Evolutionary conservation across 2,888 invertebrate genomes (phyloP).

Genomic region (Scrobipalpa atriplicella): DNA sequence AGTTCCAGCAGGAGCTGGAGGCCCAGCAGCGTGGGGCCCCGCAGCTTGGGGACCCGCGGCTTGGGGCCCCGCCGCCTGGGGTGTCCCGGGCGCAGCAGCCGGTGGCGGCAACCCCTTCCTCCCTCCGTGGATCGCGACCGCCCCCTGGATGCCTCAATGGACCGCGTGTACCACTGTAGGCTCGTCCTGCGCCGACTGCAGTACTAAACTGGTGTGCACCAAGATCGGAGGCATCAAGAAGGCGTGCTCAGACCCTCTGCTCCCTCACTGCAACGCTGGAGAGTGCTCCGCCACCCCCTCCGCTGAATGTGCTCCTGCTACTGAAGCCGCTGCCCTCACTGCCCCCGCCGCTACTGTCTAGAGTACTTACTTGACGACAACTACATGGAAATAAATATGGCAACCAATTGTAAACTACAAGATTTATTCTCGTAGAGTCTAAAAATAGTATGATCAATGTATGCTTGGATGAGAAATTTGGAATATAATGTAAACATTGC

Average conservation of each 20-base stretch:
- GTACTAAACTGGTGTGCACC: constrained; percentile 66
- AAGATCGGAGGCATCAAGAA: constrained; percentile 65
- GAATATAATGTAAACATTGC: background rate
- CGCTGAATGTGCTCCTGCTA: constrained; percentile 57
- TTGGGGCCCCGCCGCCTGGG: constrained; percentile 40
- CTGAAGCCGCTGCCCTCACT: constrained; percentile 29
- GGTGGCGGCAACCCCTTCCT: constrained; percentile 63
- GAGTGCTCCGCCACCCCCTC: constrained; percentile 73
- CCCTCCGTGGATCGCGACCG: constrained; percentile 68
- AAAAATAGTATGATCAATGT: background rate
- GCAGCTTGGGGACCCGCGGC: constrained; percentile 38
- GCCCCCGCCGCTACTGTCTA: constrained; percentile 32
- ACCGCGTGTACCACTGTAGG: constrained; percentile 62
- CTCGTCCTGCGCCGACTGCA: constrained; percentile 62
- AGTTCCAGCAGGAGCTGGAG: constrained; percentile 51
- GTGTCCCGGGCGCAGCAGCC: constrained; percentile 39
- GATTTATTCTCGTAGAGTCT: background rate
- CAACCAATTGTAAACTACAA: too few relatives aligned
- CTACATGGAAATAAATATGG: background rate
- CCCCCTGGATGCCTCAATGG: constrained; percentile 73
- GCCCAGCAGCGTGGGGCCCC: constrained; percentile 33
- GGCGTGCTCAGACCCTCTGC: constrained; percentile 65
- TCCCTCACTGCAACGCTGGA: constrained; percentile 74
- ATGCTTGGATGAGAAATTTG: background rate
- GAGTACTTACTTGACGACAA: background rate